Conservation (phyloP, 2,113 vertebrate species). For the Pelmatolapia mariae region DNA sequence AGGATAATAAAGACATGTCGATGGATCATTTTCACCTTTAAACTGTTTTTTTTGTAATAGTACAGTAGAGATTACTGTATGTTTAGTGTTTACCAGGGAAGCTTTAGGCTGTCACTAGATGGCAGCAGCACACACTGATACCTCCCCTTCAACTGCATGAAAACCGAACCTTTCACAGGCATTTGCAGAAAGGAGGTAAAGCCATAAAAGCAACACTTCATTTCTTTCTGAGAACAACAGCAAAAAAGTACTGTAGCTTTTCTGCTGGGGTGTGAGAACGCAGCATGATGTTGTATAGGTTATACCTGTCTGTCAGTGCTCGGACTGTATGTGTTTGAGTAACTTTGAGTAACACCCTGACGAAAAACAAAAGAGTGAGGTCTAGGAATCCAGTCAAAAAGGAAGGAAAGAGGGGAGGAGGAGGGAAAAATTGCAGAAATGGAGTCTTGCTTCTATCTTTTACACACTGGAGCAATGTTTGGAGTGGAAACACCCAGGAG, state of each 20-base stretch:
- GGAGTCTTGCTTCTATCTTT: constrained; percentile 22
- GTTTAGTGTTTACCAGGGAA: not conserved
- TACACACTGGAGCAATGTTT: constrained; percentile 46
- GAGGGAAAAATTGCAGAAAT: constrained; percentile 4
- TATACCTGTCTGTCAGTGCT: not conserved
- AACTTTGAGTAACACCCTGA: constrained; percentile 47
- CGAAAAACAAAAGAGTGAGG: constrained; percentile 33
- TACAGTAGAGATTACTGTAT: not conserved
- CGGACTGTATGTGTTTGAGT: not conserved
- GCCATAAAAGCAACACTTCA: constrained; percentile 21
- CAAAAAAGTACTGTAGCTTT: not conserved
- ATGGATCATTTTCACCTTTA: not conserved
- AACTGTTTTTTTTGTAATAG: not conserved
- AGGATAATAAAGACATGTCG: not conserved
- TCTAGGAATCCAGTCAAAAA: constrained; percentile 35
- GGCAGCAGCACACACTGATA: constrained; percentile 56
- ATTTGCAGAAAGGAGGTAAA: constrained; percentile 11
- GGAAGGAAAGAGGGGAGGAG: constrained; percentile 45
- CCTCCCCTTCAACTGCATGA: not conserved
- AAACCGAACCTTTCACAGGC: not conserved
- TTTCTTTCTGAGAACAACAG: not conserved
- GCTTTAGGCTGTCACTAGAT: constrained; percentile 54
- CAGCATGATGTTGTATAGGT: not conserved
- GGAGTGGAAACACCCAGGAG: constrained; percentile 63
- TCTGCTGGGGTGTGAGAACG: not conserved